Evolutionary conservation across 2,113 vertebrate species (phyloP), one percentile per base, ranked within the genome.

Genomic region (Peromyscus maniculatus): DNA sequence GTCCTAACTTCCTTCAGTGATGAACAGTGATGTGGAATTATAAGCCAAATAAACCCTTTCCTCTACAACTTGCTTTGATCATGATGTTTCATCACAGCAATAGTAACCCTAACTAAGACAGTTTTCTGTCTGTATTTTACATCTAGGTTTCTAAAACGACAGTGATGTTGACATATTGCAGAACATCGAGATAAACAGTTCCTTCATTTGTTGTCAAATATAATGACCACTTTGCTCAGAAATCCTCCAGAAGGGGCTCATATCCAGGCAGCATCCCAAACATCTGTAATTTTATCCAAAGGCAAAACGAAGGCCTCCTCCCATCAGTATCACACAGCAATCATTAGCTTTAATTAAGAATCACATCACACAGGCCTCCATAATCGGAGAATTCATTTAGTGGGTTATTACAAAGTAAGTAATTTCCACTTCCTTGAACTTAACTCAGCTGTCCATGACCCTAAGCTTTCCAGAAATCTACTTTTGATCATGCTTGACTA

Each of bases 401-500:
- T 66, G 88, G 95, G n/a, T 64, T 97, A 49, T 97, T 97, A 84
- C 64, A 98, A 98, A 43, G 91, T 97, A 93, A 97, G 79, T 87
- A 97, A 98, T 98, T 98, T 97, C 89, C 15, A 93, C 55, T 97
- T 98, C 87, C 95, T 98, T 97, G 96, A 96, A 96, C 28, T 96
- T 91, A 88, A 96, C 66, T 92, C 26, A 55, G 39, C 80, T 98
- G 87, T 7, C 72, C 0, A 12, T 91, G 96, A 89, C 90, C 94
- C 72, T 82, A 92, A 97, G 52, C 52, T 95, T 95, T 95, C 79
- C 93, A 93, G 89, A 82, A 87, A 90, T 66, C 79, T 96, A 91
- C 59, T 97, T 97, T 96, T 97, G 93, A 80, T 83, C 2, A 75
- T 91, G 90, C 92, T 97, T 95, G 94, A 97, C 96, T 97, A n/a